Evolutionary conservation across 1,140 invertebrate genomes (phyloP).

Genomic region (Bacillus rossius): DNA sequence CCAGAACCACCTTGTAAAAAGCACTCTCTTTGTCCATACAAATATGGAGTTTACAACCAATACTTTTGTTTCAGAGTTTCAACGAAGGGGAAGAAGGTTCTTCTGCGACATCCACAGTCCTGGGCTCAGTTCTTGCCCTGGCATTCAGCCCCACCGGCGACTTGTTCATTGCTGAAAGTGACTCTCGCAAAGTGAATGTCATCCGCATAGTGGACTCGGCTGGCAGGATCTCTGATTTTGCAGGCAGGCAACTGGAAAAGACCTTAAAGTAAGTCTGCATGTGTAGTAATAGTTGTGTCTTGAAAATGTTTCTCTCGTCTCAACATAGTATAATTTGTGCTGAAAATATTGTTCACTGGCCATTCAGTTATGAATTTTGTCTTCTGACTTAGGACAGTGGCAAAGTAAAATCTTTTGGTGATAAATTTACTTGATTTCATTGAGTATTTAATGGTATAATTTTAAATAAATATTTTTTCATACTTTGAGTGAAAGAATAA

Average conservation of each 20-base stretch:
- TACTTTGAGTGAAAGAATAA: too few relatives aligned
- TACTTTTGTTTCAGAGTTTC: slow-evolving; percentile 16
- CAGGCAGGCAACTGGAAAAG: slow-evolving; percentile 55
- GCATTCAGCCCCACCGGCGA: slow-evolving; percentile 90
- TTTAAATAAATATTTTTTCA: too few relatives aligned
- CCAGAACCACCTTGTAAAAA: too few relatives aligned
- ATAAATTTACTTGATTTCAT: too few relatives aligned
- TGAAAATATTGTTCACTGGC: neutral
- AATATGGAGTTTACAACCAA: too few relatives aligned
- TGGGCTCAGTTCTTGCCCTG: slow-evolving; percentile 74
- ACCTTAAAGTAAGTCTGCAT: slow-evolving; percentile 1
- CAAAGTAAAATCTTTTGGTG: neutral
- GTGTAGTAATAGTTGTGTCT: neutral
- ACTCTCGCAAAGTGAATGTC: slow-evolving; percentile 83
- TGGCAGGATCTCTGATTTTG: slow-evolving; percentile 77
- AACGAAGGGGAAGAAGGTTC: slow-evolving; percentile 27
- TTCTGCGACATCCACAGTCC: slow-evolving; percentile 48
- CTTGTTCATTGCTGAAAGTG: slow-evolving; percentile 89
- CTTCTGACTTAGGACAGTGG: neutral
- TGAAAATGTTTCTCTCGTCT: neutral
- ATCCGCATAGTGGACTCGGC: slow-evolving; percentile 77
- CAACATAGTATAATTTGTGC: neutral
- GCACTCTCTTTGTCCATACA: too few relatives aligned
- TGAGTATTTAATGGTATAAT: too few relatives aligned
- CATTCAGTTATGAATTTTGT: neutral